Conservation (phyloP, 2,113 vertebrate species). For the Bubo bubo region DNA sequence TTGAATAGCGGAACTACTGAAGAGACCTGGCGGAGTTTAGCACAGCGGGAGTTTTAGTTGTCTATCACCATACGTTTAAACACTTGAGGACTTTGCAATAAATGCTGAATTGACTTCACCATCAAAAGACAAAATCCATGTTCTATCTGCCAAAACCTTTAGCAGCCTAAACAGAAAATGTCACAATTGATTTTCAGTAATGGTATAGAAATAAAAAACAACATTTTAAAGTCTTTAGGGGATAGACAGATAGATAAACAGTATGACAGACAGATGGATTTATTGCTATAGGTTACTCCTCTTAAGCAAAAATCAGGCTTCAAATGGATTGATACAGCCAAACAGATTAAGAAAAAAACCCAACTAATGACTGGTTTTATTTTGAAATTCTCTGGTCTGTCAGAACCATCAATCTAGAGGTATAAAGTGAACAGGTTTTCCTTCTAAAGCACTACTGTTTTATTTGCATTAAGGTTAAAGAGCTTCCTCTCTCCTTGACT, state of each 20-base stretch:
- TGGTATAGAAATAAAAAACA: slow-evolving; percentile 19
- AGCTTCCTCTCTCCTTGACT: slow-evolving; percentile 3
- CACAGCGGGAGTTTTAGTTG: slow-evolving; percentile 27
- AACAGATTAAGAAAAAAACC: neutral
- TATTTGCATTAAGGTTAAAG: slow-evolving; percentile 45
- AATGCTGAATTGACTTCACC: slow-evolving; percentile 53
- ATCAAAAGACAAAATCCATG: slow-evolving; percentile 68
- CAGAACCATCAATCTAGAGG: neutral
- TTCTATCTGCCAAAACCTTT: slow-evolving; percentile 67
- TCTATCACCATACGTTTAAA: slow-evolving; percentile 35
- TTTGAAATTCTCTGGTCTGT: slow-evolving; percentile 17
- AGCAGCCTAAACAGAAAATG: slow-evolving; percentile 64
- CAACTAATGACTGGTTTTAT: neutral
- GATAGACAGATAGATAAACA: slow-evolving; percentile 23
- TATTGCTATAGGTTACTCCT: slow-evolving; percentile 3
- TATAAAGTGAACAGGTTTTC: neutral
- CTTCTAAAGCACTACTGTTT: neutral
- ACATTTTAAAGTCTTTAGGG: slow-evolving; percentile 45
- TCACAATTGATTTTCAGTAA: slow-evolving; percentile 63
- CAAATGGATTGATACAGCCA: neutral
- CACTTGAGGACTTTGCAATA: slow-evolving; percentile 35
- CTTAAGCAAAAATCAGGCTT: slow-evolving; percentile 20
- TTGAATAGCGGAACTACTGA: slow-evolving; percentile 21
- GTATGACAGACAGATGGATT: slow-evolving; percentile 14
- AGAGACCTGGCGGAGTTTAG: slow-evolving; percentile 10